Conservation (phyloP, 2,888 invertebrate genomes). For the Pardosa pseudoannulata region DNA sequence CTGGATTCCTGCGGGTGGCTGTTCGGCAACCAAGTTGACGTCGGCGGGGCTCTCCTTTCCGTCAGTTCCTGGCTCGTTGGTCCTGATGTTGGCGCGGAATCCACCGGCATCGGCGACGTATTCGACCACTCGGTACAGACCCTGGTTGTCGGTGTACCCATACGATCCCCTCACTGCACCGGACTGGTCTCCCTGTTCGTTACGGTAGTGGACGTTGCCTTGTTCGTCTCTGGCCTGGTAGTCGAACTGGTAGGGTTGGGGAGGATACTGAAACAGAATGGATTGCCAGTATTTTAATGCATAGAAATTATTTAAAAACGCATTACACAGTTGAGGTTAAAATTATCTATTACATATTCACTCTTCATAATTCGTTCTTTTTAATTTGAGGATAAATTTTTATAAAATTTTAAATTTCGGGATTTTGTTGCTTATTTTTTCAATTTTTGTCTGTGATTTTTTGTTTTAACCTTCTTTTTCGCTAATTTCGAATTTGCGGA, state of each 20-base stretch:
- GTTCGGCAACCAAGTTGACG: constrained; percentile 60
- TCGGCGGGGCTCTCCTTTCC: constrained; percentile 67
- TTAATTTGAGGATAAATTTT: too few species aligned
- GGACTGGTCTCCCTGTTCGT: constrained; percentile 66
- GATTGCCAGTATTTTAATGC: too few species aligned
- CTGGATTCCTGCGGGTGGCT: constrained; percentile 68
- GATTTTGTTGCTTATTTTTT: too few species aligned
- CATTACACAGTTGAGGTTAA: too few species aligned
- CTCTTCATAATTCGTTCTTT: too few species aligned
- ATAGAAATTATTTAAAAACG: too few species aligned
- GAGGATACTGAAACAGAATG: constrained; percentile 41
- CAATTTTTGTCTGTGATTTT: too few species aligned
- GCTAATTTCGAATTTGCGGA: too few species aligned
- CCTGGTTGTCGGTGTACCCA: constrained; percentile 68
- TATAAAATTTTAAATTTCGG: too few species aligned
- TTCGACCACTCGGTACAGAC: constrained; percentile 69
- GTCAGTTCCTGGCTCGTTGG: constrained; percentile 68
- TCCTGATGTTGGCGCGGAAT: constrained; percentile 66
- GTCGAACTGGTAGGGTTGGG: constrained; percentile 68
- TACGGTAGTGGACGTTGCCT: constrained; percentile 67
- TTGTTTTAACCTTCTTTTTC: too few species aligned
- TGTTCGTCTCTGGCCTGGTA: constrained; percentile 69
- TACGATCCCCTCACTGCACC: constrained; percentile 64
- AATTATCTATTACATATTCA: too few species aligned
- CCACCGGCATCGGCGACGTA: constrained; percentile 68